These are phyloP conservation scores for Micrasema longulum DNA, from an alignment of 1,140 invertebrate genomes.

Conservation along the genomic window DNA sequence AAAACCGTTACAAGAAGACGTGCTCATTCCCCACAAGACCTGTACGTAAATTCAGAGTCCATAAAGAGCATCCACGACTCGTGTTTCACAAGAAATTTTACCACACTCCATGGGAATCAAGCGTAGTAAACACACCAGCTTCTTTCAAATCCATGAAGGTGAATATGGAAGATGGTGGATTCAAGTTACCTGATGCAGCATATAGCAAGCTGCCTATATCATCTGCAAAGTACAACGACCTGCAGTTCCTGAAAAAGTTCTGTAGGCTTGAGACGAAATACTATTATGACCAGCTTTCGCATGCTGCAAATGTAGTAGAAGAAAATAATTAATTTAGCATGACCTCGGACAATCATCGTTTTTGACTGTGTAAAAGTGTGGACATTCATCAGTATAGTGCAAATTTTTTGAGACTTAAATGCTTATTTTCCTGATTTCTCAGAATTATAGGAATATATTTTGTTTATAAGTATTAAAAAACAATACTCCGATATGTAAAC, in stretches of 20 bases:
- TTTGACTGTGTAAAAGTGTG: too few species aligned
- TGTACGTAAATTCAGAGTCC: not conserved
- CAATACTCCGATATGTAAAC: too few species aligned
- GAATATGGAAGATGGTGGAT: not conserved
- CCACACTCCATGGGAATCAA: too few species aligned
- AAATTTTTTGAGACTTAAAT: not conserved
- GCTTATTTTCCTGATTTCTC: not conserved
- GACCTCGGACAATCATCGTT: too few species aligned
- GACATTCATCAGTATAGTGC: not conserved
- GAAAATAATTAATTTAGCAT: not conserved
- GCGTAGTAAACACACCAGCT: too few species aligned
- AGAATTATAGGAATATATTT: not conserved
- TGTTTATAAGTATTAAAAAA: too few species aligned
- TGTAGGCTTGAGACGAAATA: not conserved
- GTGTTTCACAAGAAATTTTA: too few species aligned
- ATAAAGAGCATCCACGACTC: not conserved
- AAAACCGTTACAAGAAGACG: conserved; percentile 44
- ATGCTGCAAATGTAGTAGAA: too few species aligned
- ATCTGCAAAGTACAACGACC: too few species aligned
- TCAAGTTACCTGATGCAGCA: not conserved
- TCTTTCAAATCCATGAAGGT: not conserved
- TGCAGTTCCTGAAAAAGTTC: too few species aligned
- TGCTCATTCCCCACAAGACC: conserved; percentile 37
- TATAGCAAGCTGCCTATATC: not conserved
- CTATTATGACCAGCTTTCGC: not conserved